Percentiles rank a stretch among this genome's conserved stretches.
phyloP scores from a whole-genome alignment of 2,888 invertebrate species.

The Drosophila helvetica region DNA sequence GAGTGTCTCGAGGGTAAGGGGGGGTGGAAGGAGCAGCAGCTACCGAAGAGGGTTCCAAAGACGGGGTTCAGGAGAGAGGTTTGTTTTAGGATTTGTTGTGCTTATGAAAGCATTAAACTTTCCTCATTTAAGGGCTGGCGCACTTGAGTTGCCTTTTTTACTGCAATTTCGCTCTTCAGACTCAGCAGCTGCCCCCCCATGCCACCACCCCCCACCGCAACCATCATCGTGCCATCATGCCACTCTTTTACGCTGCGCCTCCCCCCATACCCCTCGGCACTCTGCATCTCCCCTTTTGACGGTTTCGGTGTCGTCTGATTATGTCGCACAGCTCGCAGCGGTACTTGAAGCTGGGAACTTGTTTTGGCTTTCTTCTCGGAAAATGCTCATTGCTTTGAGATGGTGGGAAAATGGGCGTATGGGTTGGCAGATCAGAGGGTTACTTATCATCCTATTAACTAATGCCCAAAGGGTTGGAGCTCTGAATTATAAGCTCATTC shows the following conservation, averaged over 20 bases:
- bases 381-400: slow-evolving; percentile 30
- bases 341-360: slow-evolving; percentile 19
- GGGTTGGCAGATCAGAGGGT: background rate
- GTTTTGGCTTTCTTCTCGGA: slow-evolving; percentile 20
- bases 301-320: slow-evolving; percentile 61
- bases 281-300: slow-evolving; percentile 17
- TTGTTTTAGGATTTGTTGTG: slow-evolving; percentile 79
- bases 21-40: background rate
- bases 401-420: background rate
- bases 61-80: slow-evolving; percentile 12
- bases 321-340: slow-evolving; percentile 58
- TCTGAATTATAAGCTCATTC: no score
- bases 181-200: slow-evolving; percentile 17
- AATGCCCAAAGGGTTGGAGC: no score
- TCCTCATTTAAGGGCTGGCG: slow-evolving; percentile 76
- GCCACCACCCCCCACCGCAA: background rate
- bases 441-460: background rate
- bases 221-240: background rate
- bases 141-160: slow-evolving; percentile 79
- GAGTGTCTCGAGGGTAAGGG: background rate
- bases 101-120: slow-evolving; percentile 80
- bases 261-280: background rate
- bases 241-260: background rate
- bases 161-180: slow-evolving; percentile 73
- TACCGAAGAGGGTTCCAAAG: slow-evolving; percentile 3